Conservation (phyloP, 1,140 invertebrate genomes). For the Ceratosolen solmsi region DNA sequence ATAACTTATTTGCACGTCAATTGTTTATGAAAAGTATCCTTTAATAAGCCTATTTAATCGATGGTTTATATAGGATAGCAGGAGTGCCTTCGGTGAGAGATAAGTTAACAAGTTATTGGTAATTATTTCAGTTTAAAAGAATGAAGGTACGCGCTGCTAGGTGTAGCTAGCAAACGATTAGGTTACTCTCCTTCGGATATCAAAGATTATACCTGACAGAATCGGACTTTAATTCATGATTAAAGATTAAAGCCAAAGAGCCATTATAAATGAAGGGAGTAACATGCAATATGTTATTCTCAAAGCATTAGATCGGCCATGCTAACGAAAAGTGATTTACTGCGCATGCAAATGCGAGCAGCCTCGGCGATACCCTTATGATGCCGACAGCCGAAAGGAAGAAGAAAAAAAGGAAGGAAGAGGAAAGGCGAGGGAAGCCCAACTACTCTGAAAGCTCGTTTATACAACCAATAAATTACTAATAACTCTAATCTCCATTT, state of each 20-base stretch:
- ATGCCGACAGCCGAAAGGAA: slow-evolving; percentile 1
- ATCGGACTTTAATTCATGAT: slow-evolving; percentile 11
- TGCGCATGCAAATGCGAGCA: slow-evolving; percentile 30
- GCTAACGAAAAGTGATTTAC: slow-evolving; percentile 47
- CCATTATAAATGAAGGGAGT: neutral
- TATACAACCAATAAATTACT: slow-evolving; percentile 46
- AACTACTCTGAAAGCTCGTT: slow-evolving; percentile 34
- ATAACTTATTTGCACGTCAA: neutral
- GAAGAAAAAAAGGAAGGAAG: neutral
- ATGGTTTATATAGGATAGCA: neutral
- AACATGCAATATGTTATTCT: neutral
- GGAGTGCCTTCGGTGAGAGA: neutral
- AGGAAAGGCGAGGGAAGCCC: neutral
- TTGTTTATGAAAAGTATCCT: neutral
- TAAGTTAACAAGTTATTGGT: slow-evolving; percentile 9
- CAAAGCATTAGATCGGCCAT: slow-evolving; percentile 12
- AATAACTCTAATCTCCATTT: slow-evolving; percentile 51
- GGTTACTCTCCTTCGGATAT: neutral
- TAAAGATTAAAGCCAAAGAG: neutral
- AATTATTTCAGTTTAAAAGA: slow-evolving; percentile 15
- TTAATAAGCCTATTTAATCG: neutral
- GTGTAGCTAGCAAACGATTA: neutral
- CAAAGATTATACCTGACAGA: neutral
- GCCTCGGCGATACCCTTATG: neutral
- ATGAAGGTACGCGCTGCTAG: neutral